Evolutionary conservation across 2,113 vertebrate species (phyloP), one percentile per base, ranked within the genome.

Genomic region (Isichthys henryi): DNA sequence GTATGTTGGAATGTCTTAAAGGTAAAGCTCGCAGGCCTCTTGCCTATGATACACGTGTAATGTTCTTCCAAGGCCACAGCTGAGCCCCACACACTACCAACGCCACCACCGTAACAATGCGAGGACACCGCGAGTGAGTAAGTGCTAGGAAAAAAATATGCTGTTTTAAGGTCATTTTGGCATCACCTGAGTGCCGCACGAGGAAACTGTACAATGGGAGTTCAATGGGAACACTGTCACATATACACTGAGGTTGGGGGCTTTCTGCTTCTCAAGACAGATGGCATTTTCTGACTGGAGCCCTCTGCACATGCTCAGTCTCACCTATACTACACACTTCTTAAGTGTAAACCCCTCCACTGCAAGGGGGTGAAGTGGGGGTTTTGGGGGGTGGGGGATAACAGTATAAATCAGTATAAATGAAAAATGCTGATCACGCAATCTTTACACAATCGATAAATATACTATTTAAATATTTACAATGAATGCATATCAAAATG

Each of bases 391-490:
- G 53, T 19, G 3, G 11, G n/a, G 1, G 5, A 66, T 66, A 66
- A 80, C 35, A 80, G 74, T 80, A 80, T 80, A 46, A 90, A 90
- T 91, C 91, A 85, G 35, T 74, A 17, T n/a, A 88, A 92, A 91
- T 92, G 89, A 46, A 91, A 94, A 95, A 96, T 92, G 95, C 93
- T 93, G 92, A 92, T 93, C 90, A 90, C 92, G 92, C 90, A 92
- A 93, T 92, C 70, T 56, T 66, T 56, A 89, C 89, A 88, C 90
- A 93, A 92, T 94, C 94, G 93, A 96, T 96, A 96, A 96, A 96
- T 96, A 96, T 93, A 93, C 91, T 89, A 93, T 92, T 91, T 92
- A 95, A 94, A 94, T 95, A 96, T 95, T 90, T 95, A 96, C 95
- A 88, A 92, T 91, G 86, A 66, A 87, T 89, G 11, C 31, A 39